A percentile compares a stretch with the other conserved stretches of the same genome.
Evolutionary conservation across 1,140 invertebrate species (phyloP).

Genomic region (Drosophila bipectinata): DNA sequence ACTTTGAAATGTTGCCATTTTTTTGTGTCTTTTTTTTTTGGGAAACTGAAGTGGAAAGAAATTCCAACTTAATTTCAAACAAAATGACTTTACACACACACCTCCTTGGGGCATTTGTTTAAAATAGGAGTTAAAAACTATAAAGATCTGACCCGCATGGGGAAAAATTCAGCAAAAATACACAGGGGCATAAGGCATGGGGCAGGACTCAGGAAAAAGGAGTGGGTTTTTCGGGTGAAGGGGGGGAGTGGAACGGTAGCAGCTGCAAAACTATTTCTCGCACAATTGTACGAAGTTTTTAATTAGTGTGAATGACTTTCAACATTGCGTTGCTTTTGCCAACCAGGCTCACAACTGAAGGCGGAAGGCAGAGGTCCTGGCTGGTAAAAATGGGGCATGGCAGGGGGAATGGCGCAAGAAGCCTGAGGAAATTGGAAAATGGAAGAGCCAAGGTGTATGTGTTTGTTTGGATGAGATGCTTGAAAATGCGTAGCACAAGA

Average conservation of each 20-base stretch:
- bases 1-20: conserved; percentile 36
- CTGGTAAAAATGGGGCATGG: conserved; percentile 6
- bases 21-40: background rate
- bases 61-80: conserved; percentile 11
- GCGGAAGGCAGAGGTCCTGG: background rate
- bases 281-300: conserved; percentile 83
- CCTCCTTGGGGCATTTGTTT: background rate
- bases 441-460: conserved; percentile 13
- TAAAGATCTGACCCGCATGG: conserved; percentile 46
- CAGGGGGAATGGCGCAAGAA: background rate
- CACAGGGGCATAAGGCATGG: conserved; percentile 3
- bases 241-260: conserved; percentile 38
- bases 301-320: conserved; percentile 83
- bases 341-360: conserved; percentile 25
- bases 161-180: background rate
- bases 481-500: conserved; percentile 54
- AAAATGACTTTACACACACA: conserved; percentile 1
- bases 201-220: background rate
- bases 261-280: conserved; percentile 79
- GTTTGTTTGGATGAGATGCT: conserved; percentile 63
- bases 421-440: conserved; percentile 12
- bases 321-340: conserved; percentile 64
- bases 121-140: conserved; percentile 26
- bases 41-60: conserved; percentile 10
- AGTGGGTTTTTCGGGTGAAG: conserved; percentile 24